Evolutionary conservation across 2,888 invertebrate species (phyloP).

Genomic region (Lasius platythorax): DNA sequence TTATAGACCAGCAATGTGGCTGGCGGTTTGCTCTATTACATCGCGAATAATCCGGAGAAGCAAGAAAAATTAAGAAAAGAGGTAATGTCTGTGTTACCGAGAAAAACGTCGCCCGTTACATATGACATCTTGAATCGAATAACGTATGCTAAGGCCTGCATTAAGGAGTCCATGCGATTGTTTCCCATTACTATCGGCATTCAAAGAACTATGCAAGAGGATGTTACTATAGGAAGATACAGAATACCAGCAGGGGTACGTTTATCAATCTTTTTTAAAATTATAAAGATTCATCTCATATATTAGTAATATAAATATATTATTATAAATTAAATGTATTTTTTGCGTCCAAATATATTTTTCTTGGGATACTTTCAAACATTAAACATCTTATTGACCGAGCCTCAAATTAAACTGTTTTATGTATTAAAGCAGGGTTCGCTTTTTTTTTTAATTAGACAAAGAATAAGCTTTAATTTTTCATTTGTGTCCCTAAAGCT

Average conservation of each 20-base stretch:
- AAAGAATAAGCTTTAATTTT: too few species aligned
- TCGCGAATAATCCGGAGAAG: slow-evolving; percentile 89
- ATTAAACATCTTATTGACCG: not conserved
- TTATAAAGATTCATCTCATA: not conserved
- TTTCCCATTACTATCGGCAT: slow-evolving; percentile 88
- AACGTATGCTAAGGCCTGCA: slow-evolving; percentile 90
- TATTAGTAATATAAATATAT: not conserved
- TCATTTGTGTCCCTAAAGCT: too few species aligned
- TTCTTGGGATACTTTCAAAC: not conserved
- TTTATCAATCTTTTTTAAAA: not conserved
- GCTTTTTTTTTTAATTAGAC: too few species aligned
- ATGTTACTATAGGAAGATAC: slow-evolving; percentile 89
- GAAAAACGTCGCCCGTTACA: slow-evolving; percentile 84
- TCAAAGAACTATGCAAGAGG: slow-evolving; percentile 87
- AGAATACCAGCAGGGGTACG: slow-evolving; percentile 88
- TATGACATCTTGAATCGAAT: slow-evolving; percentile 85
- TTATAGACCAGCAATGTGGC: slow-evolving; percentile 88
- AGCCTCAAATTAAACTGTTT: too few species aligned
- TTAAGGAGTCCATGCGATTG: slow-evolving; percentile 90
- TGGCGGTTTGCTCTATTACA: slow-evolving; percentile 87
- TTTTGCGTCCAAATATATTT: not conserved
- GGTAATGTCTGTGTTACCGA: slow-evolving; percentile 85
- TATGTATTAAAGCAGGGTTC: too few species aligned
- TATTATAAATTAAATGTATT: not conserved
- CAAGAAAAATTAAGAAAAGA: slow-evolving; percentile 89